Percentiles rank a stretch among this genome's conserved stretches.
Conservation (phyloP, 2,888 invertebrate genomes). For the Drosophila flavopinicola region DNA sequence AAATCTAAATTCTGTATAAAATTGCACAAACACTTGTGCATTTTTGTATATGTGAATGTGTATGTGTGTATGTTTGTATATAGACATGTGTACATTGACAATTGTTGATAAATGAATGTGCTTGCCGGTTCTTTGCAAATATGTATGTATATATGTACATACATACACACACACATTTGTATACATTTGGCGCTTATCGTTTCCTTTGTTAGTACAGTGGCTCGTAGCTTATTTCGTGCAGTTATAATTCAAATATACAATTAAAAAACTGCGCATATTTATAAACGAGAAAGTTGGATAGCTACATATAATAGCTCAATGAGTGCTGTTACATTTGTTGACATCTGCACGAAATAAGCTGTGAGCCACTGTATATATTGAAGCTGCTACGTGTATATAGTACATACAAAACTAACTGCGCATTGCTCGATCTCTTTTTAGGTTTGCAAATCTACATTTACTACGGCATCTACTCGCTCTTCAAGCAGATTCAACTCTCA, state of each 20-base stretch:
- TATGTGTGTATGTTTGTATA: not conserved
- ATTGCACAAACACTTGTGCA: not conserved
- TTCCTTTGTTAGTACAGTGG: not conserved
- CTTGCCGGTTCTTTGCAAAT: not conserved
- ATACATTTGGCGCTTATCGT: slow-evolving; percentile 1
- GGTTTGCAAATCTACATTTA: slow-evolving; percentile 62
- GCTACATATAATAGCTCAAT: no score
- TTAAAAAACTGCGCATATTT: no score
- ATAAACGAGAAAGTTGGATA: no score
- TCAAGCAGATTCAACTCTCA: slow-evolving; percentile 62
- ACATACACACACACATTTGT: no score
- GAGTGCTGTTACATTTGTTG: no score
- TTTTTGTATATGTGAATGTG: not conserved
- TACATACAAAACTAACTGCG: slow-evolving; percentile 9
- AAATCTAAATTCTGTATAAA: no score
- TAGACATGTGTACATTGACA: not conserved
- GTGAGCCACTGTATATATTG: no score
- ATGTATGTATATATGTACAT: not conserved
- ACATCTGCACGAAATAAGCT: no score
- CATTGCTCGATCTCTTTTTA: slow-evolving; percentile 35
- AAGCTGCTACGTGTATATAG: not conserved
- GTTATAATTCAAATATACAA: no score
- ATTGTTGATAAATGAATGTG: not conserved
- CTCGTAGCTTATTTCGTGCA: no score
- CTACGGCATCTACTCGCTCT: slow-evolving; percentile 73